phyloP scores from a whole-genome alignment of 2,888 invertebrate species.

The Zaprionus bogoriensis region DNA sequence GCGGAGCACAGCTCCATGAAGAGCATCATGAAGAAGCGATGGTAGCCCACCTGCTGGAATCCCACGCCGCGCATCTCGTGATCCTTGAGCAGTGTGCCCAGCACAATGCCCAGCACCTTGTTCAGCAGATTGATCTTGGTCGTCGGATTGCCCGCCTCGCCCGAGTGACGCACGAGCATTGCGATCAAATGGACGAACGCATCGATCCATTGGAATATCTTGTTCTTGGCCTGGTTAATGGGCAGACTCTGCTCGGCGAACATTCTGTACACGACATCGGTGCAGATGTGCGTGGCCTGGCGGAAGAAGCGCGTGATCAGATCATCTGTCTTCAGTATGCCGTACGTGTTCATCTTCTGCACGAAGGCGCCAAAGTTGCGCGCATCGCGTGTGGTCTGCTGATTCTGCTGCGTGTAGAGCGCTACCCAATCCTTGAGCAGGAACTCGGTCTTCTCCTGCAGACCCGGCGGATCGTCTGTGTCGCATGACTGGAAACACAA shows the following conservation, averaged over 20 bases:
- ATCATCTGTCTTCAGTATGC: conserved; percentile 98
- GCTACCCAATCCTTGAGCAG: conserved; percentile 97
- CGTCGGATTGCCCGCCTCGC: conserved; percentile 92
- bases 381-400: conserved; percentile 87
- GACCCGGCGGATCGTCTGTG: conserved; percentile 95
- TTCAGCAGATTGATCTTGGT: conserved; percentile 98
- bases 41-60: conserved; percentile 99
- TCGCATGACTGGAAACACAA: conserved; percentile 91
- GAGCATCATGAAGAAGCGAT: conserved; percentile 97
- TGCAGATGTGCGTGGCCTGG: conserved; percentile 97
- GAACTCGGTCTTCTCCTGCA: conserved; percentile 97
- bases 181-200: conserved; percentile 97
- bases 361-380: conserved; percentile 97
- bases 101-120: conserved; percentile 96
- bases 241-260: conserved; percentile 88
- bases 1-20: conserved; percentile 98
- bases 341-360: conserved; percentile 97
- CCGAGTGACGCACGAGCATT: conserved; percentile 96
- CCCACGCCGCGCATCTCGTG: conserved; percentile 92
- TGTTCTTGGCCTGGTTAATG: conserved; percentile 89
- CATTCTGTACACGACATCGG: conserved; percentile 95
- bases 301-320: conserved; percentile 98
- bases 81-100: conserved; percentile 97
- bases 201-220: conserved; percentile 97
- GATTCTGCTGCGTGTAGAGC: conserved; percentile 90